Conservation (phyloP, 2,113 vertebrate species). For the Halcyon senegalensis region DNA sequence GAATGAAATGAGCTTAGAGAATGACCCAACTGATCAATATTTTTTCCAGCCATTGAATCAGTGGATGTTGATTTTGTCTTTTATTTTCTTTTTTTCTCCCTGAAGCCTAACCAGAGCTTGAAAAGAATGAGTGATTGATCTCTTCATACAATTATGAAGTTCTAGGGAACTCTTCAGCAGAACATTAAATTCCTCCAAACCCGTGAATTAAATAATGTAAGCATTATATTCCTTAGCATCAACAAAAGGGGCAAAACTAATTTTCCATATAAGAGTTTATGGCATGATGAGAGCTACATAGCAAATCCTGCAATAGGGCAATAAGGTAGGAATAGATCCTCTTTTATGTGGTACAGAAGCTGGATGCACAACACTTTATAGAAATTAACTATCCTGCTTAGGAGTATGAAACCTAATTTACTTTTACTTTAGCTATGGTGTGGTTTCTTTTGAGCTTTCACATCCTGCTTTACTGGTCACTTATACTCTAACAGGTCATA, state of each 20-base stretch:
- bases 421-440: neutral
- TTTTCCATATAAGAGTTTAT: neutral
- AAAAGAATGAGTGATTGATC: constrained; percentile 6
- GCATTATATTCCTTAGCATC: neutral
- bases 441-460: neutral
- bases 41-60: constrained; percentile 34
- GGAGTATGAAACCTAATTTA: neutral
- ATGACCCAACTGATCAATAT: constrained; percentile 44
- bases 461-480: neutral
- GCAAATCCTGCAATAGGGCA: neutral
- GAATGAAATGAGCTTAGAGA: constrained; percentile 43
- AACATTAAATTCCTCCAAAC: neutral
- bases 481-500: neutral
- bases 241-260: neutral
- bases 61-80: constrained; percentile 43
- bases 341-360: neutral
- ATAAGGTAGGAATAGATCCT: neutral
- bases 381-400: neutral
- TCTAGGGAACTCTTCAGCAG: neutral
- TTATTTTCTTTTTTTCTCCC: neutral
- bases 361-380: neutral
- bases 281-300: neutral
- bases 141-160: neutral
- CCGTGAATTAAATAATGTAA: neutral
- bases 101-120: neutral